Evolutionary conservation across 2,113 vertebrate genomes (phyloP).

Genomic region (Burhinus bistriatus): DNA sequence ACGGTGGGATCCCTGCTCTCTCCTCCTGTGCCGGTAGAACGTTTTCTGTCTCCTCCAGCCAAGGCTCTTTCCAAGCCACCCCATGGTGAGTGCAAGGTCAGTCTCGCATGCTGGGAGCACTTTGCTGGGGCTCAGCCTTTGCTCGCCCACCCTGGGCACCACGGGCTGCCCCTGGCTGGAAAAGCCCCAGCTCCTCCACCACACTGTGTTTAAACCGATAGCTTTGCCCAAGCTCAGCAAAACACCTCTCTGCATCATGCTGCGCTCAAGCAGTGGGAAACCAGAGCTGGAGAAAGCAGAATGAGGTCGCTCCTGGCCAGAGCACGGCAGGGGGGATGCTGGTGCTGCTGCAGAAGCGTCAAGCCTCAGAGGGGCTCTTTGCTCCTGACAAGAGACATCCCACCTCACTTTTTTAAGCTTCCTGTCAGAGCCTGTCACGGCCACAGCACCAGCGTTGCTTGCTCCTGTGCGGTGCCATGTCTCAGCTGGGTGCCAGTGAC

Average conservation of each 20-base stretch:
- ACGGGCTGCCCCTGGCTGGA: neutral
- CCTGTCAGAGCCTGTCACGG: neutral
- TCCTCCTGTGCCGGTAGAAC: neutral
- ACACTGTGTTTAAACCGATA: fast-evolving
- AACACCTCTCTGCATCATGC: neutral
- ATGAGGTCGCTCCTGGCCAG: neutral
- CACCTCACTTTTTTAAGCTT: neutral
- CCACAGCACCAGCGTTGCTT: neutral
- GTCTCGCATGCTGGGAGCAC: neutral
- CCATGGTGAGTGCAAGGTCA: fast-evolving
- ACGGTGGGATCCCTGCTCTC: fast-evolving
- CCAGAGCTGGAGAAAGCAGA: neutral
- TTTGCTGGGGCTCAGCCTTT: neutral
- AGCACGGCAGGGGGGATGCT: neutral
- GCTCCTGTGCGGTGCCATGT: neutral
- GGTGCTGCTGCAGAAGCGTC: neutral
- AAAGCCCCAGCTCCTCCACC: neutral
- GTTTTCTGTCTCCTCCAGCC: neutral
- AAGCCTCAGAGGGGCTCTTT: neutral
- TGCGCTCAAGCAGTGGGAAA: neutral
- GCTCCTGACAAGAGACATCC: neutral
- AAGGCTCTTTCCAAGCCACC: neutral
- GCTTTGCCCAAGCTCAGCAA: neutral
- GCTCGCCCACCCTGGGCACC: neutral
- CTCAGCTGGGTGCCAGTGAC: neutral